Percentiles rank a stretch among this genome's conserved stretches.
These are phyloP conservation scores for Clupea harengus DNA, from an alignment of 2,113 vertebrate genomes.

Conservation along the genomic window DNA sequence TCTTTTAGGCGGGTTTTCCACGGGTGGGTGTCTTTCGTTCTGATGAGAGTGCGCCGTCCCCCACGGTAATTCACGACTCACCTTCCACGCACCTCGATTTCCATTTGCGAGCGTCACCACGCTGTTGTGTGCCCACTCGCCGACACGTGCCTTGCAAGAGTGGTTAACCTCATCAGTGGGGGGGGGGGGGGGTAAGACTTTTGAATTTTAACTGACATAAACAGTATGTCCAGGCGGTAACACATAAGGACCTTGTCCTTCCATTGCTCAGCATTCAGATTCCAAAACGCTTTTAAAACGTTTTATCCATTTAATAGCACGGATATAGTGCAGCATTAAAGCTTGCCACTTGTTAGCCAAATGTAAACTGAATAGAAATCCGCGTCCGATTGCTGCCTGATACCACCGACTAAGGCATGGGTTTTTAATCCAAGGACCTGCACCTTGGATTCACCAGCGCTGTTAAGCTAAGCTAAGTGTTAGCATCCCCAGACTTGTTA, in stretches of 20 bases:
- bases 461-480: neutral
- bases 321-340: neutral
- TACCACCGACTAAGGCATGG: neutral
- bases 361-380: neutral
- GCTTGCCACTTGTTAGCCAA: neutral
- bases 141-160: neutral
- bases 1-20: neutral
- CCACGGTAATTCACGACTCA: neutral
- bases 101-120: neutral
- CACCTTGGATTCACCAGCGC: no score
- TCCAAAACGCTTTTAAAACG: neutral
- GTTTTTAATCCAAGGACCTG: no score
- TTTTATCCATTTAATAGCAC: neutral
- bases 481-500: constrained; percentile 5
- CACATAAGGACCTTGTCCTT: neutral
- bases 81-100: neutral
- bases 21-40: neutral
- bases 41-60: neutral
- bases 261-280: neutral
- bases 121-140: neutral
- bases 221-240: neutral
- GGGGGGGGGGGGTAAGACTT: neutral
- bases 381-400: neutral
- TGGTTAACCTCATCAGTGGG: neutral
- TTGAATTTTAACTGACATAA: neutral